Evolutionary conservation across 2,888 invertebrate genomes (phyloP).

Genomic region (Glyphotaelius pellucidus): DNA sequence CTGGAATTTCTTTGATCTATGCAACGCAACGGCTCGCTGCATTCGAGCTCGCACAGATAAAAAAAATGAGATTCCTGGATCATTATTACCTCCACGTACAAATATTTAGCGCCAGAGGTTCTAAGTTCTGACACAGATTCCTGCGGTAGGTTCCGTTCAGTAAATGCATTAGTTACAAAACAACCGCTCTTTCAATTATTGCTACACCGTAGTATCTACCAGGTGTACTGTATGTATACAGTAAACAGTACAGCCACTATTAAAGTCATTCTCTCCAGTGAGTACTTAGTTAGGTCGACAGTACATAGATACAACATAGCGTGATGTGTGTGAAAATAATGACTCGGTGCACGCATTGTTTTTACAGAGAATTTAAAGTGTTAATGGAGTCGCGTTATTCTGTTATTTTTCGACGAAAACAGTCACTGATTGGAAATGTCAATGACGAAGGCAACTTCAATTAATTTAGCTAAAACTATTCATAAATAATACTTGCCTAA

Average conservation of each 20-base stretch:
- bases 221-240: neutral
- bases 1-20: neutral
- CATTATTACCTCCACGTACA: neutral
- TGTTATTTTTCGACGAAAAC: neutral
- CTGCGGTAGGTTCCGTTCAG: conserved; percentile 33
- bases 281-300: neutral
- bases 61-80: neutral
- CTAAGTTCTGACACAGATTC: neutral
- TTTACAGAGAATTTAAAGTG: conserved; percentile 10
- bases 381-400: neutral
- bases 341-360: conserved; percentile 31
- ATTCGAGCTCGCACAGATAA: neutral
- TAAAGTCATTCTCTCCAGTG: neutral
- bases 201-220: neutral
- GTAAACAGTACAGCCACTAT: neutral
- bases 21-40: no score
- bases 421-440: neutral
- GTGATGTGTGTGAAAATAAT: conserved; percentile 53
- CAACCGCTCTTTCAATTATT: conserved; percentile 25
- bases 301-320: conserved; percentile 19
- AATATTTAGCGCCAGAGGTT: neutral
- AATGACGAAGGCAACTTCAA: neutral
- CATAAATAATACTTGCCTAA: neutral
- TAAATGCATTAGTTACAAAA: conserved; percentile 28
- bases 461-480: no score